Evolutionary conservation across 2,113 vertebrate species (phyloP).

Genomic region (Rhipidura dahli): DNA sequence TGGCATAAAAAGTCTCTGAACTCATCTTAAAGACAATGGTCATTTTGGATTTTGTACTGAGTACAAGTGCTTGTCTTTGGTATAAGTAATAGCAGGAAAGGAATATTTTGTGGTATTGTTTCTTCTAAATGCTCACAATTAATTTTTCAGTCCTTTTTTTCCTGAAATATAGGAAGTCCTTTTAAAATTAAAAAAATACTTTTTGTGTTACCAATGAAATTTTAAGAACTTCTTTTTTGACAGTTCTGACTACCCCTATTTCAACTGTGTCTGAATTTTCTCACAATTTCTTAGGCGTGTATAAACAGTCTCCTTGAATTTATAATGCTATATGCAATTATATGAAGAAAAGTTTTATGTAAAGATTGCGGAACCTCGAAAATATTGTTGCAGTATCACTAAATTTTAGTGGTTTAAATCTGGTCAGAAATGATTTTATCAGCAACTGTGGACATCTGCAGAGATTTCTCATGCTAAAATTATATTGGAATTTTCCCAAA

Average conservation of each 20-base stretch:
- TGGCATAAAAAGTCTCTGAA: not conserved
- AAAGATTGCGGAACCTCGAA: not conserved
- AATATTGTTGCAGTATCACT: not conserved
- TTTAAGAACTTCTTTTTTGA: not conserved
- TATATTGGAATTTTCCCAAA: not conserved
- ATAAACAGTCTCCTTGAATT: not conserved
- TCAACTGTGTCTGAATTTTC: not conserved
- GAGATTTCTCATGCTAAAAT: not conserved
- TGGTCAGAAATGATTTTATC: not conserved
- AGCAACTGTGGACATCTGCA: not conserved
- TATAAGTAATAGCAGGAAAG: not conserved
- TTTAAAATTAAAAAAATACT: not conserved
- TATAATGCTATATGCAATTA: not conserved
- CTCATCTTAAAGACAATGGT: not conserved
- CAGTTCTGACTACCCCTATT: not conserved
- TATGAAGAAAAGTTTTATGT: not conserved
- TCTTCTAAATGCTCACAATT: not conserved
- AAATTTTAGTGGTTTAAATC: not conserved
- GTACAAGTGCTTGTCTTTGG: accelerated
- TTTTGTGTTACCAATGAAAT: not conserved
- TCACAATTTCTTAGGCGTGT: not conserved
- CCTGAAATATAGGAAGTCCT: accelerated
- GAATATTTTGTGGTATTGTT: not conserved
- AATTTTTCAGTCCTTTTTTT: accelerated
- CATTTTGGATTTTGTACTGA: not conserved